These are phyloP conservation scores for Novumbra hubbsi DNA, from an alignment of 2,797 vertebrate species.

Conservation along the genomic window DNA sequence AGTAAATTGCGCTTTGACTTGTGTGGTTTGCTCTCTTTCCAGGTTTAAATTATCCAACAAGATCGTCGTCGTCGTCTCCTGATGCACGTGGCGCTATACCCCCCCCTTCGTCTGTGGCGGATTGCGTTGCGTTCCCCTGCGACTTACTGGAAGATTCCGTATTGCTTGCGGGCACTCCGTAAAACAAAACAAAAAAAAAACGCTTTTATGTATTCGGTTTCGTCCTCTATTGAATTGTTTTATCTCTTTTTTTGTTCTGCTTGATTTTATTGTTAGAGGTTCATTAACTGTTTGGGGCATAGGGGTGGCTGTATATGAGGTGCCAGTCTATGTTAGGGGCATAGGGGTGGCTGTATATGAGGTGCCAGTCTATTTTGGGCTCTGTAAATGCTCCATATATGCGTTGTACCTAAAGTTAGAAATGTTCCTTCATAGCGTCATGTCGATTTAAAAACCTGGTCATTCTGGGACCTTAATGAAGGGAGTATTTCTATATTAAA, in stretches of 20 bases:
- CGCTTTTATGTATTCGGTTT: constrained; percentile 60
- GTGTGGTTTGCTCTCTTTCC: constrained; percentile 83
- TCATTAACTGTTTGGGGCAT: constrained; percentile 43
- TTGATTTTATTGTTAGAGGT: constrained; percentile 59
- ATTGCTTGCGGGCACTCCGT: constrained; percentile 72
- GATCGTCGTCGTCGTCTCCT: constrained; percentile 80
- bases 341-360: constrained; percentile 10
- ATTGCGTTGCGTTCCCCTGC: constrained; percentile 81
- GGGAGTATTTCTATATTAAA: constrained; percentile 38
- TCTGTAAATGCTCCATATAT: constrained; percentile 4
- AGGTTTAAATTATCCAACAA: constrained; percentile 84
- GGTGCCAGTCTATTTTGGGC: constrained; percentile 30
- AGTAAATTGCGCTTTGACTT: constrained; percentile 70
- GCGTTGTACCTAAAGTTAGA: background rate
- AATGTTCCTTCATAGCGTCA: constrained; percentile 14
- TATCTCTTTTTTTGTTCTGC: constrained; percentile 59
- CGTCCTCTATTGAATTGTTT: constrained; percentile 52
- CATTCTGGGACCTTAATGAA: constrained; percentile 34
- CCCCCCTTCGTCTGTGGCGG: constrained; percentile 71
- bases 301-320: constrained; percentile 15
- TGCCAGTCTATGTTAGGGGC: constrained; percentile 32
- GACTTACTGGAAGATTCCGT: constrained; percentile 77
- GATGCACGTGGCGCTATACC: constrained; percentile 78
- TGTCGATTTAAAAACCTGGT: constrained; percentile 34
- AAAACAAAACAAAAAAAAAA: constrained; percentile 55